Conservation (phyloP, 1,140 invertebrate genomes). For the Hypsibius dujardini region DNA sequence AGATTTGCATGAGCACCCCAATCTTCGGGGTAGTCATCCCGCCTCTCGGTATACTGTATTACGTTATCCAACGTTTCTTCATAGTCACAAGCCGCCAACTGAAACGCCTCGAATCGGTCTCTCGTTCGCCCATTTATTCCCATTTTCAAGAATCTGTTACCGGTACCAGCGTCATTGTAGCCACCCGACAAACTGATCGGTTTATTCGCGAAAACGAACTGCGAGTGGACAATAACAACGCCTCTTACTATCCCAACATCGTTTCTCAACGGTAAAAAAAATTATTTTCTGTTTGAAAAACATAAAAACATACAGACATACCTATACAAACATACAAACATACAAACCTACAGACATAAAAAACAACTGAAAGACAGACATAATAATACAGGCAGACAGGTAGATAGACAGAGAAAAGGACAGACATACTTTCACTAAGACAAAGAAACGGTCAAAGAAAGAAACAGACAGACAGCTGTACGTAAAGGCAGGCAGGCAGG, state of each 20-base stretch:
- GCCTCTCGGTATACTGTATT: slow-evolving; percentile 40
- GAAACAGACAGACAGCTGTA: too few relatives aligned
- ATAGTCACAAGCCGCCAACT: slow-evolving; percentile 39
- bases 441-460: too few relatives aligned
- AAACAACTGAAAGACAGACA: too few relatives aligned
- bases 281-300: too few relatives aligned
- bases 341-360: too few relatives aligned
- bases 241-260: slow-evolving; percentile 29
- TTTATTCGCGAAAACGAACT: slow-evolving; percentile 22
- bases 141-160: slow-evolving; percentile 41
- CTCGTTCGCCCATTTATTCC: slow-evolving; percentile 39
- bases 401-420: too few relatives aligned
- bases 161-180: slow-evolving; percentile 37
- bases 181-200: slow-evolving; percentile 18
- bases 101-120: slow-evolving; percentile 39
- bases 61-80: slow-evolving; percentile 38
- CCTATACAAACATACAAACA: too few relatives aligned
- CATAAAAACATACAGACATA: too few relatives aligned
- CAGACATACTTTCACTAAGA: too few relatives aligned
- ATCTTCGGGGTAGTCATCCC: slow-evolving; percentile 39
- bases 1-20: slow-evolving; percentile 38
- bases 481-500: too few relatives aligned
- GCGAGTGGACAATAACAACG: slow-evolving; percentile 22
- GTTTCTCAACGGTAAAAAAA: slow-evolving; percentile 21
- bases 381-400: too few relatives aligned